Percentiles rank a stretch among this genome's conserved stretches.
Evolutionary conservation across 2,888 invertebrate species (phyloP).

Genomic region (Salticus scenicus): DNA sequence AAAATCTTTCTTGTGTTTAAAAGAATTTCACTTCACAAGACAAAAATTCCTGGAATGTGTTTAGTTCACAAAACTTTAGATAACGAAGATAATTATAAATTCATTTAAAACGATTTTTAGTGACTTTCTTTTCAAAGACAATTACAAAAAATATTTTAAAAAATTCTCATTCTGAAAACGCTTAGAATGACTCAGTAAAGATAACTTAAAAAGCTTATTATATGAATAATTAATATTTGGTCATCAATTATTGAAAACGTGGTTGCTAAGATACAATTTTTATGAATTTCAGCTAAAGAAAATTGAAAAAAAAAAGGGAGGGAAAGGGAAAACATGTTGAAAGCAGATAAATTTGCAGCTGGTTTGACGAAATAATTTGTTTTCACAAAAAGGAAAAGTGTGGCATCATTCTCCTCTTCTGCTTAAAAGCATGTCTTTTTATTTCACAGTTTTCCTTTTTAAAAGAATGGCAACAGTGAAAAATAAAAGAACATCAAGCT

Average conservation of each 20-base stretch:
- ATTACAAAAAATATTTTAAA: not conserved
- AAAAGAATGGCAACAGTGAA: not conserved
- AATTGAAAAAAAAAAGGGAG: not conserved
- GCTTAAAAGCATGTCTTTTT: not conserved
- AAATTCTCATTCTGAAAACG: not conserved
- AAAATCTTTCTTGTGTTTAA: not conserved
- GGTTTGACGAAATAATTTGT: constrained; percentile 7
- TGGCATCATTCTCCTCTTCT: not conserved
- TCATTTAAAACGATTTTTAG: not conserved
- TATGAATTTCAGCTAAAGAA: not conserved
- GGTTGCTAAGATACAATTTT: constrained; percentile 9
- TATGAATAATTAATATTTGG: constrained; percentile 8
- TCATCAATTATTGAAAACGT: constrained; percentile 13
- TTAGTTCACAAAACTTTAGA: constrained; percentile 1
- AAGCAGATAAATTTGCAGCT: not conserved
- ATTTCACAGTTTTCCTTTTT: not conserved
- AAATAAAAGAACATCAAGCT: not conserved
- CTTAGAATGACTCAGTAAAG: not conserved
- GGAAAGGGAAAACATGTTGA: not conserved
- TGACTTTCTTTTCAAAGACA: not conserved
- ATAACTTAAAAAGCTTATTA: constrained; percentile 12
- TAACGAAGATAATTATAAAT: constrained; percentile 12
- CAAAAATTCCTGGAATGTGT: constrained; percentile 7
- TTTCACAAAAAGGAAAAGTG: not conserved
- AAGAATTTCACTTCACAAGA: not conserved